A percentile compares a stretch with the other conserved stretches of the same genome.
Conservation (phyloP, 1,140 invertebrate species). For the Drosophila teissieri region DNA sequence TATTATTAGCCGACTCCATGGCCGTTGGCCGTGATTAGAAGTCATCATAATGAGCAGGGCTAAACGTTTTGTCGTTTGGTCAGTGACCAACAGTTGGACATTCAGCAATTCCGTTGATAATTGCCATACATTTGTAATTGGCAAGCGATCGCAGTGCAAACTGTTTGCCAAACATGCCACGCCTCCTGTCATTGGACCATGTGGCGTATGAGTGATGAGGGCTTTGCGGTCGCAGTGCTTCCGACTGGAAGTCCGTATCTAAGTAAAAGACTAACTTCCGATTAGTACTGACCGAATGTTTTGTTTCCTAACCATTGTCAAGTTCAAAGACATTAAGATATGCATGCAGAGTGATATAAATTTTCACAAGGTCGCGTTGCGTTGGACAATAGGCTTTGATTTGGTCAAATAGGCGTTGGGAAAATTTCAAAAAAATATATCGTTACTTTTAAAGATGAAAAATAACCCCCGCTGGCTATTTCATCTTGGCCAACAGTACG, state of each 20-base stretch:
- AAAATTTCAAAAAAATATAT: slow-evolving; percentile 51
- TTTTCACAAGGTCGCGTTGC: slow-evolving; percentile 56
- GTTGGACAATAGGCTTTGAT: slow-evolving; percentile 66
- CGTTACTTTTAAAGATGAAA: slow-evolving; percentile 61
- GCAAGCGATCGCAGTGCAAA: slow-evolving; percentile 47
- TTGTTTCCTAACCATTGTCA: slow-evolving; percentile 45
- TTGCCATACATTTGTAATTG: slow-evolving; percentile 49
- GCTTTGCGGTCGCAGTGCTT: slow-evolving; percentile 18
- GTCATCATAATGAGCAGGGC: slow-evolving; percentile 33
- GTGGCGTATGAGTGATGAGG: slow-evolving; percentile 66
- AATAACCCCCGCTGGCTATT: slow-evolving; percentile 35
- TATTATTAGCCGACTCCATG: not conserved
- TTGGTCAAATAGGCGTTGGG: slow-evolving; percentile 54
- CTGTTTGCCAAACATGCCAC: slow-evolving; percentile 58
- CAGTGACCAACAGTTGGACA: slow-evolving; percentile 26
- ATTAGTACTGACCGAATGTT: slow-evolving; percentile 12
- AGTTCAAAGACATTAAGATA: slow-evolving; percentile 47
- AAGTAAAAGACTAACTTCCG: slow-evolving; percentile 66
- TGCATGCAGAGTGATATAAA: slow-evolving; percentile 46
- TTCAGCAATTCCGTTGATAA: slow-evolving; percentile 41
- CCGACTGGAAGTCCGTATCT: slow-evolving; percentile 36
- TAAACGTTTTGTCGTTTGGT: slow-evolving; percentile 54
- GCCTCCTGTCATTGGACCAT: slow-evolving; percentile 32
- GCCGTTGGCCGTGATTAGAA: slow-evolving; percentile 44
- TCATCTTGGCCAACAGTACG: slow-evolving; percentile 21